phyloP scores from a whole-genome alignment of 2,888 invertebrate genomes.

The Pimpla rufipes region DNA sequence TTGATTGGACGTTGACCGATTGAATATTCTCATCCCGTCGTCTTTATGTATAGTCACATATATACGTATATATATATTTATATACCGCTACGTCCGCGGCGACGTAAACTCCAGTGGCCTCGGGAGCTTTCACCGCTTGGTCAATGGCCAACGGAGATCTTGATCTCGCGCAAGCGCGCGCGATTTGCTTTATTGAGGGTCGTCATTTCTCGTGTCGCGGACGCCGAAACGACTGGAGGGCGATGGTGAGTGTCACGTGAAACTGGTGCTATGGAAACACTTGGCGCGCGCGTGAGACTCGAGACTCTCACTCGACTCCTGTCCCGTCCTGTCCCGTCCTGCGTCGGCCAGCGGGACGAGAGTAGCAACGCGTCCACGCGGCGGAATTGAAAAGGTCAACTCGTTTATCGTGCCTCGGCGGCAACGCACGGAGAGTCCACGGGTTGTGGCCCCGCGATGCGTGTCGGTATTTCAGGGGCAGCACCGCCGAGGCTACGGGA shows the following conservation, averaged over 20 bases:
- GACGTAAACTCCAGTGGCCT: not conserved
- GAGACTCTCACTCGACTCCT: not conserved
- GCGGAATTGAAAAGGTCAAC: constrained; percentile 79
- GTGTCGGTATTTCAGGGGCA: constrained; percentile 69
- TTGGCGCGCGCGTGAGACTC: not conserved
- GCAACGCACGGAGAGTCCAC: not conserved
- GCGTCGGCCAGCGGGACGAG: not conserved
- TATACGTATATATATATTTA: not conserved
- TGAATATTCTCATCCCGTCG: constrained; percentile 10
- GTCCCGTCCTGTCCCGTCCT: not conserved
- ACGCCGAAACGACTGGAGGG: not conserved
- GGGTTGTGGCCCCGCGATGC: constrained; percentile 2
- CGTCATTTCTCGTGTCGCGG: constrained; percentile 9
- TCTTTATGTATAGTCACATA: not conserved
- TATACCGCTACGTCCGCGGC: not conserved
- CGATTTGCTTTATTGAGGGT: constrained; percentile 16
- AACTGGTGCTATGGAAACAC: not conserved
- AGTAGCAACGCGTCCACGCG: constrained; percentile 71
- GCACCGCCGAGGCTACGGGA: not conserved
- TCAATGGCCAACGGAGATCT: constrained; percentile 29
- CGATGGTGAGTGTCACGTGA: not conserved
- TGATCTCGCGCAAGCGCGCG: constrained; percentile 24
- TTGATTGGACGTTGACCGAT: constrained; percentile 41
- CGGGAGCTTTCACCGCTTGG: constrained; percentile 8
- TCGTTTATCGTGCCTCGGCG: constrained; percentile 61